Evolutionary conservation across 2,888 invertebrate genomes (phyloP).

Genomic region (Caenorhabditis sp.): DNA sequence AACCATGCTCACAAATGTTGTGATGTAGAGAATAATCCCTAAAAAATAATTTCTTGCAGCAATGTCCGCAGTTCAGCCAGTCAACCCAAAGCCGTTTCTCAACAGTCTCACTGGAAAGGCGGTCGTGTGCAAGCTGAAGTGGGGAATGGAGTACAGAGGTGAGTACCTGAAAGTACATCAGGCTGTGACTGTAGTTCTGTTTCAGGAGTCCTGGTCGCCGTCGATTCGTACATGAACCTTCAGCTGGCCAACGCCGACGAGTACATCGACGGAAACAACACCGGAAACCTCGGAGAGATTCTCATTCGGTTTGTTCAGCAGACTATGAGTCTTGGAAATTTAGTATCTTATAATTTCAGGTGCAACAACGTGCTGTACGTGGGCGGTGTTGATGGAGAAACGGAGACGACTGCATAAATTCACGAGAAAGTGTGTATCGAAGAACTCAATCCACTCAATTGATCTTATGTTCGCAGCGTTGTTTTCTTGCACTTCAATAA

Average conservation of each 20-base stretch:
- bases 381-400: constrained; percentile 36
- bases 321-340: not conserved
- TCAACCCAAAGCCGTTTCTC: constrained; percentile 98
- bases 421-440: not conserved
- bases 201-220: constrained; percentile 92
- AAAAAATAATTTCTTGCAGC: constrained; percentile 4
- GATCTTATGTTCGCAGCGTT: constrained; percentile 9
- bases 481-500: not conserved
- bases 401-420: constrained; percentile 22
- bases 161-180: not conserved
- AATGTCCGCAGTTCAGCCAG: constrained; percentile 82
- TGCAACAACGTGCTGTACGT: constrained; percentile 77
- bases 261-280: constrained; percentile 91
- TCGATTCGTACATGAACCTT: constrained; percentile 99
- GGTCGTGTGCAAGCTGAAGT: constrained; percentile 96
- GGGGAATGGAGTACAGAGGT: constrained; percentile 98
- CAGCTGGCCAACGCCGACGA: constrained; percentile 97
- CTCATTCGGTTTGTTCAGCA: constrained; percentile 85
- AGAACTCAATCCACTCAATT: not conserved
- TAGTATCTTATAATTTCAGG: constrained; percentile 55
- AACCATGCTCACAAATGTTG: too few relatives aligned
- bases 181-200: not conserved
- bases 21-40: too few relatives aligned
- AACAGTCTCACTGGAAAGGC: constrained; percentile 98
- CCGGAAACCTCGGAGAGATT: constrained; percentile 96